Evolutionary conservation across 2,797 vertebrate species (phyloP).

Genomic region (Meda fulgida): DNA sequence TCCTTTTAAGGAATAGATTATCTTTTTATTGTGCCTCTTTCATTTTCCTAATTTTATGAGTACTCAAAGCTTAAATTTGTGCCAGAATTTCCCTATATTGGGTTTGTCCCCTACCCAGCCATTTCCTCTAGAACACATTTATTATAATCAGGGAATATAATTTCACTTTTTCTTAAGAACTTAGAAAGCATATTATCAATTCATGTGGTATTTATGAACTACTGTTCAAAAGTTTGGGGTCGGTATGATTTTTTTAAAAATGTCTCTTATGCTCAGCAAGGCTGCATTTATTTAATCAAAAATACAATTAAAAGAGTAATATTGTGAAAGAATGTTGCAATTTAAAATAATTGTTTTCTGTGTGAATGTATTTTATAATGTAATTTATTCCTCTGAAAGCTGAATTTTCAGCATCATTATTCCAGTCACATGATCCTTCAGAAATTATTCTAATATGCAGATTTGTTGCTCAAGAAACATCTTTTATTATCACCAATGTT

Average conservation of each 20-base stretch:
- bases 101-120: too few species aligned
- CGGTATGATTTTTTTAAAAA: too few species aligned
- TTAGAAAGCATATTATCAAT: background rate
- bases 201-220: background rate
- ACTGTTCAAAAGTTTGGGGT: background rate
- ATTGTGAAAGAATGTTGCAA: background rate
- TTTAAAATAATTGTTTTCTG: background rate
- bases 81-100: background rate
- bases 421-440: background rate
- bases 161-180: background rate
- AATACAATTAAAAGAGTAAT: too few species aligned
- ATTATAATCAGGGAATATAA: background rate
- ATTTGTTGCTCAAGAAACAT: too few species aligned
- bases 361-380: too few species aligned
- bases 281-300: too few species aligned
- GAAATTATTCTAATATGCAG: background rate
- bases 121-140: too few species aligned
- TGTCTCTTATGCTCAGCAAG: too few species aligned
- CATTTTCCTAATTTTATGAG: background rate
- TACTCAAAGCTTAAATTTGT: background rate
- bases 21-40: background rate
- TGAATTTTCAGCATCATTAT: too few species aligned
- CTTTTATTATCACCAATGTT: too few species aligned
- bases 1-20: too few species aligned
- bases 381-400: too few species aligned